Evolutionary conservation across 1,140 invertebrate genomes (phyloP), one percentile per base, ranked within the genome.

Genomic region (Linepithema humile): DNA sequence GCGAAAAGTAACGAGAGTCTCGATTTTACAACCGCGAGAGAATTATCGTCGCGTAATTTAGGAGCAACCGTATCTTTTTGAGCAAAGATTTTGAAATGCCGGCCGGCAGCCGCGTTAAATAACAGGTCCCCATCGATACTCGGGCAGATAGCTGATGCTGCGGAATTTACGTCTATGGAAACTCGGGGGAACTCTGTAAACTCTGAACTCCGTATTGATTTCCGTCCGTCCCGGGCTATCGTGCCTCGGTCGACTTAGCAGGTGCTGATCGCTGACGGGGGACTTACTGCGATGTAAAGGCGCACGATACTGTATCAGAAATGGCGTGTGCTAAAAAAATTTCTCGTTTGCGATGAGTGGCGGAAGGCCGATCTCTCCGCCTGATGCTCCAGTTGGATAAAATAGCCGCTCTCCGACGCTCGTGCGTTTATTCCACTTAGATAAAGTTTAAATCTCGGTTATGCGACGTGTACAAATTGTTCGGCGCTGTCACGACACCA

Each of bases 181-280:
- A 53, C 43, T 77, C 43, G 43, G 32, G 26, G 53, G 20, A 35
- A 59, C 73, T 77, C 32, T 40, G 74, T 67, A 48, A 78, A 70
- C 57, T 86, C 55, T 20, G 62, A 85, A 74, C 55, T 60, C 50
- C 62, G 40, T 83, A 86, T 87, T 74, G 78, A 87, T 87, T 83
- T 75, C 62, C 45, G 26, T 50, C 32, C 45, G 38, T 53, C 29
- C 40, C 78, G 40, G 40, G 38, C 65, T 59, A 20, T 57, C 77
- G 59, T 72, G 64, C 35, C 45, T 26, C 65, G 38, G 20, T 64
- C 57, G 60, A 83, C 50, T 85, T 74, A 73, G 59, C 32, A 23
- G 38, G 35, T 72, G 12, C 78, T 70, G 77, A 84, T 84, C 64
- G 67, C 57, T 60, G 50, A 82, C 45, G 69, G n/a, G 32, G 45